Evolutionary conservation across 2,888 invertebrate species (phyloP).

Genomic region (Ametastegia equiseti): DNA sequence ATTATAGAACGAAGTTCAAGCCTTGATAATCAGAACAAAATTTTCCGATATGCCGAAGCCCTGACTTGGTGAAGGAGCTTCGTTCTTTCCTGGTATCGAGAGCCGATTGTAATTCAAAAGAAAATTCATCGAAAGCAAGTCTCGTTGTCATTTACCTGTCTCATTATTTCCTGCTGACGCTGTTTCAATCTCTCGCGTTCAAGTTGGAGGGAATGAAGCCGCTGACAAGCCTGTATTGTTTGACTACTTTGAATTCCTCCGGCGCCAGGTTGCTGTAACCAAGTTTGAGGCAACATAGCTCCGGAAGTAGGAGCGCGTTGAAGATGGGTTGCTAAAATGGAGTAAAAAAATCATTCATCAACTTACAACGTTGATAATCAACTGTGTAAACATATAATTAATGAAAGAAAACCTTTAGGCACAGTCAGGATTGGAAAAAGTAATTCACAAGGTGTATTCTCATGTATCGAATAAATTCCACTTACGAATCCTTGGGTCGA

Average conservation of each 20-base stretch:
- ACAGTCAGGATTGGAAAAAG: too few relatives aligned
- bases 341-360: constrained; percentile 45
- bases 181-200: constrained; percentile 93
- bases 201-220: constrained; percentile 90
- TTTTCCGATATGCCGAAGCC: too few relatives aligned
- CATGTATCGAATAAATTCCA: constrained; percentile 64
- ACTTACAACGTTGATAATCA: too few relatives aligned
- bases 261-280: constrained; percentile 77
- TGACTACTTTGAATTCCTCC: constrained; percentile 76
- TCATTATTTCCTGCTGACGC: constrained; percentile 92
- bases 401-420: too few relatives aligned
- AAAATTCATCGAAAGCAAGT: too few relatives aligned
- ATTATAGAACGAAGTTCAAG: too few relatives aligned
- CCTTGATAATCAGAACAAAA: too few relatives aligned
- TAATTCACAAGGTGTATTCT: neutral
- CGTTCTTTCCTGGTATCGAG: too few relatives aligned
- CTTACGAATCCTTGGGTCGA: constrained; percentile 98
- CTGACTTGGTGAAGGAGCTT: too few relatives aligned
- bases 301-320: constrained; percentile 79
- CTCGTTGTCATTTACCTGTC: constrained; percentile 82
- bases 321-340: constrained; percentile 77
- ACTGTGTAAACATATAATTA: too few relatives aligned
- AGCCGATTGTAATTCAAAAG: too few relatives aligned
- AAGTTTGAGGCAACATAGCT: constrained; percentile 78
- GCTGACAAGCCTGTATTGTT: constrained; percentile 82